Conservation (phyloP, 2,797 vertebrate genomes). For the Chiloscyllium punctatum region DNA sequence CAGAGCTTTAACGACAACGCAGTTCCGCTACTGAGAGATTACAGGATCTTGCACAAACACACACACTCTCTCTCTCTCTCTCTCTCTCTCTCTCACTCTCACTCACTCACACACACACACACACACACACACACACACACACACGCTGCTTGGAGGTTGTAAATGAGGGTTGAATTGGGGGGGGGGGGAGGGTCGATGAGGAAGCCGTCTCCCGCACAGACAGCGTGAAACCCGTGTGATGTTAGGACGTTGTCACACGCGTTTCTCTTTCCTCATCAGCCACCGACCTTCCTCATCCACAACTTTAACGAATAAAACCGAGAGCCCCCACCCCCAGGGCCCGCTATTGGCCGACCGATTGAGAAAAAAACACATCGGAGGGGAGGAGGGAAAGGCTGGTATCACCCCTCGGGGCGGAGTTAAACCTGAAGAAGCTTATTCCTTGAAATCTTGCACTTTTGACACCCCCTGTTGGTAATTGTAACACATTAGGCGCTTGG, state of each 20-base stretch:
- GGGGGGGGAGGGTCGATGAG: conserved; percentile 8
- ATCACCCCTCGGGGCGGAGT: background rate
- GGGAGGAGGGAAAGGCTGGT: background rate
- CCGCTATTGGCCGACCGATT: background rate
- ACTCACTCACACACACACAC: no score
- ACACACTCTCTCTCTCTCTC: no score
- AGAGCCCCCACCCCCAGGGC: background rate
- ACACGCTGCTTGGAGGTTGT: background rate
- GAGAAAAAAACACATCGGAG: background rate
- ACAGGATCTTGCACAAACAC: background rate
- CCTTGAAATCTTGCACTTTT: background rate
- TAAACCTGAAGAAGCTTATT: background rate
- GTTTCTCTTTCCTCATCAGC: background rate
- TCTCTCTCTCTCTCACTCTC: no score
- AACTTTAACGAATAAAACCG: background rate
- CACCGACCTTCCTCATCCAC: background rate
- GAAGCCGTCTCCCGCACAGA: background rate
- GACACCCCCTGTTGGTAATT: conserved; percentile 34
- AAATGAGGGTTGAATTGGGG: background rate
- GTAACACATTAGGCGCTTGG: background rate
- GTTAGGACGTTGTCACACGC: background rate
- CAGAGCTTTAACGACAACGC: background rate
- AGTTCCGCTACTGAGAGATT: background rate
- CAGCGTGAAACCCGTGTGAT: background rate
- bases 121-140: no score